Conservation (phyloP, 2,888 invertebrate genomes). For the Sarcophaga rosellei region DNA sequence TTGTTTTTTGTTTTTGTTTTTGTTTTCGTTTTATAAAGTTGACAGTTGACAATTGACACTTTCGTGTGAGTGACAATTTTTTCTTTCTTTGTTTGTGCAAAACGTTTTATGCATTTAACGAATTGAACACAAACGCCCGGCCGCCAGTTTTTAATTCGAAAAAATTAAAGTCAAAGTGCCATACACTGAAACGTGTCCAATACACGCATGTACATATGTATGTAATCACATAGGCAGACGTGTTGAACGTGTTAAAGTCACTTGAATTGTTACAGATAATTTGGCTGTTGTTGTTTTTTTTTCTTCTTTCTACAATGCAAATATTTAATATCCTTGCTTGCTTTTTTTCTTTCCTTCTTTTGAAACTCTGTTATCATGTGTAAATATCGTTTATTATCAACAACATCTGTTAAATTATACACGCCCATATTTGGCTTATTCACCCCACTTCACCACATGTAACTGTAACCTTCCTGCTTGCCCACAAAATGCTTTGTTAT, state of each 20-base stretch:
- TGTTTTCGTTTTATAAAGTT: neutral
- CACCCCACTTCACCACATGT: constrained; percentile 7
- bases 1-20: neutral
- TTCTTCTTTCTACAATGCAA: neutral
- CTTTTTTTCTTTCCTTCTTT: constrained; percentile 1
- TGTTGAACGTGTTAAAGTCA: constrained; percentile 23
- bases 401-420: constrained; percentile 65
- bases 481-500: neutral
- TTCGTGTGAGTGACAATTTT: neutral
- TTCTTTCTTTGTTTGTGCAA: neutral
- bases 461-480: neutral
- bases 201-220: constrained; percentile 24
- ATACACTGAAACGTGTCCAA: neutral
- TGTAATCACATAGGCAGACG: neutral
- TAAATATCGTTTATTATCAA: constrained; percentile 62
- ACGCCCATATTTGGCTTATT: constrained; percentile 50
- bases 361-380: constrained; percentile 57
- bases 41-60: constrained; percentile 10
- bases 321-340: constrained; percentile 56
- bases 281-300: neutral
- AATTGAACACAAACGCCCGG: neutral
- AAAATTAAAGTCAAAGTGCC: no score
- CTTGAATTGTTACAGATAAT: constrained; percentile 6
- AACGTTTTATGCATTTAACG: neutral
- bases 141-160: no score